Evolutionary conservation across 2,113 vertebrate genomes (phyloP).

Genomic region (Odobenus rosmarus): DNA sequence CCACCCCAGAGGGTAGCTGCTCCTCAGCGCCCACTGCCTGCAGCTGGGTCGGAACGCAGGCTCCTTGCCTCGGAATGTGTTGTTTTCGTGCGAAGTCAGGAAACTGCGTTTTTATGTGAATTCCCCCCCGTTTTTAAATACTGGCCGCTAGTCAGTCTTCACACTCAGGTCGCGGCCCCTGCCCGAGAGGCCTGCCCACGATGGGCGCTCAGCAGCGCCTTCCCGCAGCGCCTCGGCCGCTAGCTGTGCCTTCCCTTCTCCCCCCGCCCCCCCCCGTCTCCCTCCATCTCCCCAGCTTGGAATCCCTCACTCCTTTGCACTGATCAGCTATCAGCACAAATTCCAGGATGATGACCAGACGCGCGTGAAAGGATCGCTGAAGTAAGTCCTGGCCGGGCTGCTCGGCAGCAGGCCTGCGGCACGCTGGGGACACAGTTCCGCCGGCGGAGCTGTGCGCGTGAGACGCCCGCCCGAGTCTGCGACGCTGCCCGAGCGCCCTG

Average conservation of each 20-base stretch:
- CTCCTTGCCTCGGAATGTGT: accelerated
- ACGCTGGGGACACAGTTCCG: too few relatives aligned
- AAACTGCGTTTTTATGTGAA: background rate
- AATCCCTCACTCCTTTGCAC: constrained; percentile 95
- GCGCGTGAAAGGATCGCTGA: constrained; percentile 96
- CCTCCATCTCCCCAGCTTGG: constrained; percentile 90
- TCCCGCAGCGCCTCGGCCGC: accelerated
- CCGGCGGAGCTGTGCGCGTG: accelerated
- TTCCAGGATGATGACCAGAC: constrained; percentile 99
- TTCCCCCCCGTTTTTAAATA: background rate
- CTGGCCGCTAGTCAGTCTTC: background rate
- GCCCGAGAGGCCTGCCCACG: background rate
- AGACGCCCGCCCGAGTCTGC: accelerated
- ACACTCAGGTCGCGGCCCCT: accelerated
- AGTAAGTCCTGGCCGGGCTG: constrained; percentile 85
- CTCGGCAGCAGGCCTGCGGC: accelerated
- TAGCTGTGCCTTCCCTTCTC: accelerated
- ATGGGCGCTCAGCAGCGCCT: accelerated
- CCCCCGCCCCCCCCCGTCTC: background rate
- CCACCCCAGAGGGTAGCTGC: background rate
- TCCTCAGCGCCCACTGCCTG: background rate
- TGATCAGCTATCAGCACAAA: constrained; percentile 99
- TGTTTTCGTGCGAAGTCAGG: background rate
- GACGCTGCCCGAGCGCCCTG: background rate
- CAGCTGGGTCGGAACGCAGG: accelerated